Evolutionary conservation across 2,113 vertebrate species (phyloP), one percentile per base, ranked within the genome.

Genomic region (Spea bombifrons): DNA sequence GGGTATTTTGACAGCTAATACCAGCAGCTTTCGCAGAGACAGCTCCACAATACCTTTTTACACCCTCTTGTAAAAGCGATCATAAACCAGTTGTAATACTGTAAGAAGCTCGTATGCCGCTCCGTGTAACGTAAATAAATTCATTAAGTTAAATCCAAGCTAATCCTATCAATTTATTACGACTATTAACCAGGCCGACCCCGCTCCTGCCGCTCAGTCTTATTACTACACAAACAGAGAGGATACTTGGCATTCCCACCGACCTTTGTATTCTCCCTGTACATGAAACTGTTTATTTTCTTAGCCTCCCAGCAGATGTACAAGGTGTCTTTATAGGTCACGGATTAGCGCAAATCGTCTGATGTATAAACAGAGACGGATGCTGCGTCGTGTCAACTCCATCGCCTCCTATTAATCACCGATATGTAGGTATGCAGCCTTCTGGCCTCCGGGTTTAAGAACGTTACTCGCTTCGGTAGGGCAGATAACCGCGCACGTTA

Each of bases 351-450:
- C 80, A 82, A 86, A 86, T 82, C 68, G 0, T 57, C 47, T 83
- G 73, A 15, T 81, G 83, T 73, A 86, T 81, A 88, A 86, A 89
- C 71, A 88, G 47, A 80, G 84, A 88, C 83, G 53, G 5, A 68
- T 78, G 75, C 5, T 1, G 0, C 75, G 63, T 85, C 79, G 83
- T 72, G 61, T 81, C 78, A 88, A 81, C 52, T 16, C 1, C 13
- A 10, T 53, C 10, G n/a, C 49, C 64, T 44, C 4, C 52, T 10
- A 45, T 72, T 72, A 68, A 68, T 59, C 55, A 59, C 5, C 55
- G 0, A 59, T 7, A 64, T 8, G 17, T 16, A 64, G 61, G 61
- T 64, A 64, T 64, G 61, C 8, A 30, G 13, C 61, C 8, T 10
- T 64, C 61, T 64, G 5, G 16, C 61, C 8, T 64, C 16, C 0